Conservation (phyloP, 2,888 invertebrate species). For the Metellina segmentata region DNA sequence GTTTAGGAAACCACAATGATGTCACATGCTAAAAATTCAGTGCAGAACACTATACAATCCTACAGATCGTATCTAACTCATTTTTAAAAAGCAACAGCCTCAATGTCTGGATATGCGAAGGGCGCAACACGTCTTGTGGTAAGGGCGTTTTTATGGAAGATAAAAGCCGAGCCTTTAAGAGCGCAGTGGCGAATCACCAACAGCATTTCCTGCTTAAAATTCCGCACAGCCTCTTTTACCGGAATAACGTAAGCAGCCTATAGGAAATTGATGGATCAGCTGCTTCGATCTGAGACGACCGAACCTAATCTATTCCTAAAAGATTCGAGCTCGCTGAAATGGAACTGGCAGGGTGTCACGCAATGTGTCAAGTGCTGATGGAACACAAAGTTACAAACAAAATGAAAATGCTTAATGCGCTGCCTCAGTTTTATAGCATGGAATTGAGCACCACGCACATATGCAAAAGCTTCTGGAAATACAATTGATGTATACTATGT, state of each 20-base stretch:
- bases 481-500: no score
- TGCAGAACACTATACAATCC: not conserved
- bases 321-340: no score
- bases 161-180: constrained; percentile 4
- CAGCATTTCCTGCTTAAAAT: not conserved
- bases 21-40: not conserved
- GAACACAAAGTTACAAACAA: no score
- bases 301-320: no score
- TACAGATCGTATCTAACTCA: not conserved
- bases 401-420: no score
- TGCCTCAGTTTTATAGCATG: no score
- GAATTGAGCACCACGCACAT: no score
- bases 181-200: not conserved
- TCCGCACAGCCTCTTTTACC: constrained; percentile 1
- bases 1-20: not conserved
- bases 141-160: constrained; percentile 21
- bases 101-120: not conserved
- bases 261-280: constrained; percentile 16
- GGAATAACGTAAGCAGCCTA: not conserved
- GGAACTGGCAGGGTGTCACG: no score
- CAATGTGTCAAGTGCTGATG: no score
- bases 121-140: not conserved
- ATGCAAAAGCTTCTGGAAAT: no score
- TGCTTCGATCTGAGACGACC: constrained; percentile 19
- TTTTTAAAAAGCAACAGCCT: not conserved